Evolutionary conservation across 2,888 invertebrate genomes (phyloP).

Genomic region (Melikaiella ostensackeni): DNA sequence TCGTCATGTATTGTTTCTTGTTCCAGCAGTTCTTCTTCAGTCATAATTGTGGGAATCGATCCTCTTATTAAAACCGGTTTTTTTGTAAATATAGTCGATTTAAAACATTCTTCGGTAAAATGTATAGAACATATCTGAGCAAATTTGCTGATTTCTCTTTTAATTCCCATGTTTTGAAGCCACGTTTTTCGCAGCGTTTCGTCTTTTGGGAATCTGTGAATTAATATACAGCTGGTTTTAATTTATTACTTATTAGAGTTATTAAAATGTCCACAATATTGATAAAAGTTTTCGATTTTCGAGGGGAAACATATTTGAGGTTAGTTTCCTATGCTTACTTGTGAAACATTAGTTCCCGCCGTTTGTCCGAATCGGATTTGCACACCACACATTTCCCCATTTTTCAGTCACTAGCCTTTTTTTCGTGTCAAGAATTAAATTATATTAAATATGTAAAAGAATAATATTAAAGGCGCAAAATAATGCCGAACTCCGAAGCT

Average conservation of each 20-base stretch:
- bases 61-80: neutral
- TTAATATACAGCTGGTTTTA: neutral
- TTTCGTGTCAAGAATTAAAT: neutral
- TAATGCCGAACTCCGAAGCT: neutral
- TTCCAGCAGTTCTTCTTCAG: neutral
- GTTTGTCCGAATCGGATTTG: neutral
- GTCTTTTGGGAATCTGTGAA: constrained; percentile 15
- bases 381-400: constrained; percentile 3
- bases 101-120: constrained; percentile 6
- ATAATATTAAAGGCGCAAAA: neutral
- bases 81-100: neutral
- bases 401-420: neutral
- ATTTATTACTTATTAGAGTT: neutral
- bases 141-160: neutral
- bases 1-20: neutral
- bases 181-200: neutral
- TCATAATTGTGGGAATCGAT: constrained; percentile 5
- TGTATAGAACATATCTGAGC: constrained; percentile 2
- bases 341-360: constrained; percentile 12
- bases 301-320: neutral
- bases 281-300: neutral
- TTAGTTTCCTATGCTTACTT: neutral
- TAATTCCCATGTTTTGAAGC: neutral
- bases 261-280: neutral
- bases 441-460: neutral